These are phyloP conservation scores for Apteryx mantelli DNA, from an alignment of 2,113 vertebrate species.

Conservation along the genomic window DNA sequence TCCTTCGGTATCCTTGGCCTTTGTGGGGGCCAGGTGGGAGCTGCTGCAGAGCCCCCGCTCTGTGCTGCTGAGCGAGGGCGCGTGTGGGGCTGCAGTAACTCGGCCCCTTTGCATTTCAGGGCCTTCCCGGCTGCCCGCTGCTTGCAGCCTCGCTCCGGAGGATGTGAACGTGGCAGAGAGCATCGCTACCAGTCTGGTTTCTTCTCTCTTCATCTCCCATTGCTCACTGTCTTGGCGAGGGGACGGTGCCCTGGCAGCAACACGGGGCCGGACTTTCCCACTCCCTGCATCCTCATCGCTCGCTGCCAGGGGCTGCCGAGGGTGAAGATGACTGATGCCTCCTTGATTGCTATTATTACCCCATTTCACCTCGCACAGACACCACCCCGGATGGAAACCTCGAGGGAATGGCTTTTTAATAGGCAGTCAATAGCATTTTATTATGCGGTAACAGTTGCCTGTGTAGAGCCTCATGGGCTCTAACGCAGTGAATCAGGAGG, in stretches of 20 bases:
- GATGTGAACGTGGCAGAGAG: background rate
- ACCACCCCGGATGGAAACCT: background rate
- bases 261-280: background rate
- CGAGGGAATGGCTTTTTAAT: conserved; percentile 43
- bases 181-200: rapidly evolving
- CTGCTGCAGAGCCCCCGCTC: background rate
- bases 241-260: background rate
- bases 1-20: background rate
- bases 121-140: background rate
- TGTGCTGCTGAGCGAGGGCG: background rate
- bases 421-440: background rate
- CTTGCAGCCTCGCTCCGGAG: background rate
- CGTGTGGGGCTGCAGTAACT: background rate
- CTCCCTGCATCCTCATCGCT: background rate
- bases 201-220: background rate
- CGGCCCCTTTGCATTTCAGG: background rate
- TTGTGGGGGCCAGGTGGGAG: background rate
- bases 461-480: background rate
- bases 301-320: background rate
- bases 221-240: background rate
- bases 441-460: background rate
- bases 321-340: background rate
- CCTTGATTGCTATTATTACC: background rate
- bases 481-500: rapidly evolving
- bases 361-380: background rate